phyloP scores from a whole-genome alignment of 2,797 vertebrate species.

The Lutra lutra region DNA sequence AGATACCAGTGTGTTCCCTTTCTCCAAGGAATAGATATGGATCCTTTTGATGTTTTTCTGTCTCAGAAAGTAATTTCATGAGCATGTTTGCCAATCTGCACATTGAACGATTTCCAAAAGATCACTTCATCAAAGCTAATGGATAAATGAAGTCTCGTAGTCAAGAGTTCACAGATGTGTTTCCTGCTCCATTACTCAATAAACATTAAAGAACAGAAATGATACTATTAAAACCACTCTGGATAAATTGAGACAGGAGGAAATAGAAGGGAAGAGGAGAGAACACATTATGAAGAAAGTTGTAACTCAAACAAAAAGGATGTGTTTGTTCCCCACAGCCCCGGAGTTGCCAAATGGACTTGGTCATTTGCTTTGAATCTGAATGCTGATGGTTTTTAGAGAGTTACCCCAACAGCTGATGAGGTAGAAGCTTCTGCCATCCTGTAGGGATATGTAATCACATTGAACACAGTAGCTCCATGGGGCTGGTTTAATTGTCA shows the following conservation, averaged over 20 bases:
- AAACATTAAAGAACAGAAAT: conserved; percentile 53
- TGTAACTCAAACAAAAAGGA: neutral
- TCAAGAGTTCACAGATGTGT: neutral
- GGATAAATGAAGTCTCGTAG: neutral
- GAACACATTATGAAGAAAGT: neutral
- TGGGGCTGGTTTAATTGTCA: neutral
- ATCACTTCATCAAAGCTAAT: conserved; percentile 65
- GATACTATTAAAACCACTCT: conserved; percentile 23
- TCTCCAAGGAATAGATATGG: neutral
- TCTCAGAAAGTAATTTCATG: conserved; percentile 56
- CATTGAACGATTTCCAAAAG: conserved; percentile 65
- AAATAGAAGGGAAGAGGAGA: neutral
- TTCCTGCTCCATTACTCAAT: conserved; percentile 67
- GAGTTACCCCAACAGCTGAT: neutral
- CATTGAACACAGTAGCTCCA: neutral
- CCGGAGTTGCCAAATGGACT: neutral
- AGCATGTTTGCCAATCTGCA: conserved; percentile 21
- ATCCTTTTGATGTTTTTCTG: conserved; percentile 30
- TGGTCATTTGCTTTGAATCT: neutral
- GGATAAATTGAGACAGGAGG: neutral
- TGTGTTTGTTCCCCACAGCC: neutral
- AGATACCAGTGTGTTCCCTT: neutral
- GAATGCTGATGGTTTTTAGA: neutral
- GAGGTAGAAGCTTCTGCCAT: neutral
- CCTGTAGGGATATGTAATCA: neutral